A percentile compares a stretch with the other conserved stretches of the same genome.
Conservation (phyloP, 2,113 vertebrate genomes). For the Calyptommatus sinebrachiatus region DNA sequence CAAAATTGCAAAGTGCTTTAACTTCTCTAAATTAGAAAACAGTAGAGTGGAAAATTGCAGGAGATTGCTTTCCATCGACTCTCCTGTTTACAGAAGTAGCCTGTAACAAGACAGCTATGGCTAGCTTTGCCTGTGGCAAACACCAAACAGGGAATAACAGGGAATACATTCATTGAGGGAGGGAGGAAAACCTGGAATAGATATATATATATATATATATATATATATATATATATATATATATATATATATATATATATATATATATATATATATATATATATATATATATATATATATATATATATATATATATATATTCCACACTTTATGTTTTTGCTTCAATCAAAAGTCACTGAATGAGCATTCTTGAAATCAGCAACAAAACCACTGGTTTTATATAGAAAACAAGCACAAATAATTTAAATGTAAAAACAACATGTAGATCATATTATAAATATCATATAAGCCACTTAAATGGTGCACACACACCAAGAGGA, state of each 20-base stretch:
- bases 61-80: slow-evolving; percentile 68
- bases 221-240: too few relatives aligned
- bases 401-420: background rate
- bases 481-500: too few relatives aligned
- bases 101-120: slow-evolving; percentile 58
- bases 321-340: background rate
- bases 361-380: slow-evolving; percentile 29
- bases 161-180: background rate
- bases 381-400: slow-evolving; percentile 42
- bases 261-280: too few relatives aligned
- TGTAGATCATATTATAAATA: too few relatives aligned
- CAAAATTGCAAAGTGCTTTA: slow-evolving; percentile 66
- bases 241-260: too few relatives aligned
- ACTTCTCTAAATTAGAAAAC: slow-evolving; percentile 70
- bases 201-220: background rate
- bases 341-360: slow-evolving; percentile 30
- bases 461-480: too few relatives aligned
- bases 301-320: too few relatives aligned
- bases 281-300: too few relatives aligned
- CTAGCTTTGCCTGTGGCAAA: slow-evolving; percentile 47
- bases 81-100: slow-evolving; percentile 57
- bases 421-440: too few relatives aligned
- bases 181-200: slow-evolving; percentile 18
- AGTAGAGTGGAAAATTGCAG: slow-evolving; percentile 76
- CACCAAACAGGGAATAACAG: background rate